Conservation (phyloP, 2,113 vertebrate species). For the Rhynchopsitta pachyrhyncha region DNA sequence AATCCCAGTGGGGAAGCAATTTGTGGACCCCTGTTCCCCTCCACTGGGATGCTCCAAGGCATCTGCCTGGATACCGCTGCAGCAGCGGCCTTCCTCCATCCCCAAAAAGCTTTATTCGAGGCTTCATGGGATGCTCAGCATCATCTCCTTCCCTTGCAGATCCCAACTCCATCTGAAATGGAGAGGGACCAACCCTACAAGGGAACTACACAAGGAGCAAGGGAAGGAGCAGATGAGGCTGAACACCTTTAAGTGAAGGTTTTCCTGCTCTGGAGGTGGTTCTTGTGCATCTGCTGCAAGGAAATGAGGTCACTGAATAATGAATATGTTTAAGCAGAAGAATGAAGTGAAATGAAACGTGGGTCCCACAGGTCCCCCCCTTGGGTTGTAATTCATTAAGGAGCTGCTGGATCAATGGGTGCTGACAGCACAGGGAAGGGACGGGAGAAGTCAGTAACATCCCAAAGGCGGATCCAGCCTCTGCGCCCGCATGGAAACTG, state of each 20-base stretch:
- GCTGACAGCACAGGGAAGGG: background rate
- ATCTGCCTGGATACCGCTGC: background rate
- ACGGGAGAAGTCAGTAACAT: background rate
- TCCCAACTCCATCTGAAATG: background rate
- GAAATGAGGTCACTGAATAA: background rate
- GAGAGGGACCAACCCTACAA: background rate
- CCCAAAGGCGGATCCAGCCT: background rate
- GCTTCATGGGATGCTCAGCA: background rate
- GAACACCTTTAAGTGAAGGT: background rate
- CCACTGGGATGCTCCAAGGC: background rate
- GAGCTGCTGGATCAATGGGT: too few relatives aligned
- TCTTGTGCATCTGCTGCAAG: background rate
- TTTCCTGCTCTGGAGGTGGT: background rate
- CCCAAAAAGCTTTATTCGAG: background rate
- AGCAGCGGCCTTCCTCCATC: rapidly evolving
- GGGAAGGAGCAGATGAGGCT: background rate
- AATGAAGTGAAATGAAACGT: rapidly evolving
- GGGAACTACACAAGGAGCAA: background rate
- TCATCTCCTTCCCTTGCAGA: background rate
- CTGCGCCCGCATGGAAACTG: background rate
- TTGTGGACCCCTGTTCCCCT: background rate
- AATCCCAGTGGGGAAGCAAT: background rate
- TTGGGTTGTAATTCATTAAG: rapidly evolving
- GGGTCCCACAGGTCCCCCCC: background rate
- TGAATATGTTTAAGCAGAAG: background rate